Base-by-base conservation (phyloP, 1,140 invertebrate genomes). In the Brachionus rubens region DNA sequence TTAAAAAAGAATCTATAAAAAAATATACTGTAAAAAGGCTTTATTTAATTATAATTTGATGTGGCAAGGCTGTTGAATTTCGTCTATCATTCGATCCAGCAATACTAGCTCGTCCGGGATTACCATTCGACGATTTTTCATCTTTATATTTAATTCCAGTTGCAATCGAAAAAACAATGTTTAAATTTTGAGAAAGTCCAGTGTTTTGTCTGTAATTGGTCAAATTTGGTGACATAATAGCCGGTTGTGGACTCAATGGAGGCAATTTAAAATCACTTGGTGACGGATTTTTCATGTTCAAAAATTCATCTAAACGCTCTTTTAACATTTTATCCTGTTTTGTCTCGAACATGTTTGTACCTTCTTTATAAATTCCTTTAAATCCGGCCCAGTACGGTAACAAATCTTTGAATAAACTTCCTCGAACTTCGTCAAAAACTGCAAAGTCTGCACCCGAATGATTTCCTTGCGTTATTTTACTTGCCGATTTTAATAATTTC, bases 371-470 rank as follows among this genome's bases (percentile, higher is more conserved):
- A 9, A 72, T 48, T 19, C 33, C 21, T 75, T 76, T 80, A 77
- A 83, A 85, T 19, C 83, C 83, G 14, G 82, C 82, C 83, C 83
- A 85, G 72, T 83, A 85, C 0, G 81, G 81, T 21, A 85, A 76
- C n/a, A 85, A 76, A 41, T 85, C 83, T 75, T 83, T 83, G 70
- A 83, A 85, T 14, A 85, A 81, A 28, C 46, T 52, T 46, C 80
- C 77, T 78, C 83, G 82, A 16, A 82, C 81, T 36, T 85, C 83
- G 77, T 85, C 83, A 80, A 84, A 85, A 16, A 85, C 78, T 72
- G 77, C 79, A 1, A 82, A 65, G 30, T 77, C 77, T 7, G 80
- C 70, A n/a, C 28, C 12, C 14, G 68, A 33, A 21, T 85, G 82
- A 68, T 83, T 85, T 0, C 82, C 82, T n/a, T 68, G 50, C 2